These are phyloP conservation scores for Thalassophryne amazonica DNA, from an alignment of 2,797 vertebrate species.

Conservation along the genomic window DNA sequence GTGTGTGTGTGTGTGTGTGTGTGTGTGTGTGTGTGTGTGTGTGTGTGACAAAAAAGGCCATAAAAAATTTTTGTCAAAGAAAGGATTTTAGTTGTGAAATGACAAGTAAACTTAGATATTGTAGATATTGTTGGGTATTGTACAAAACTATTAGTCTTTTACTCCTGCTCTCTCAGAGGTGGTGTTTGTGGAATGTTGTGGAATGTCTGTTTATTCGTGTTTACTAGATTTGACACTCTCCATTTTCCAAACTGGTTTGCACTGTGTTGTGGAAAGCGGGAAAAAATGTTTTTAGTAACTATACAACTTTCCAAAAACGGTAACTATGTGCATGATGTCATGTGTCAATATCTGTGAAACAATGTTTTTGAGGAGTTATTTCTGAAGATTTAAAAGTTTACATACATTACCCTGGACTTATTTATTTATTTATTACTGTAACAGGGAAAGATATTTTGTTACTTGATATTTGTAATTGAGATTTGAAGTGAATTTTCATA, in stretches of 20 bases:
- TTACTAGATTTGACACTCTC: conserved; percentile 36
- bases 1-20: too few species aligned
- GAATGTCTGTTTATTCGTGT: conserved; percentile 35
- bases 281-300: conserved; percentile 23
- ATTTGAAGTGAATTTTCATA: too few species aligned
- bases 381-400: conserved; percentile 57
- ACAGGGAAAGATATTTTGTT: conserved; percentile 38
- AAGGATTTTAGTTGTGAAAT: background rate
- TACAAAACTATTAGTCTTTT: conserved; percentile 74
- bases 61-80: conserved; percentile 14
- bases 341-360: conserved; percentile 55
- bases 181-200: conserved; percentile 77
- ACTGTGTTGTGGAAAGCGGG: conserved; percentile 69
- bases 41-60: conserved; percentile 27
- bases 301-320: conserved; percentile 43
- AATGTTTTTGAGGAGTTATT: conserved; percentile 15
- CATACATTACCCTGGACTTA: conserved; percentile 20
- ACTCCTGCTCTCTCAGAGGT: conserved; percentile 60
- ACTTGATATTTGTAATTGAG: conserved; percentile 19
- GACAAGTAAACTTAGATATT: conserved; percentile 17
- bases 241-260: conserved; percentile 63
- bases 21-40: too few species aligned
- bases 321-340: conserved; percentile 66
- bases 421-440: conserved; percentile 14
- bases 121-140: conserved; percentile 59